Evolutionary conservation across 2,888 invertebrate genomes (phyloP), one percentile per base, ranked within the genome.

Genomic region (Entomobrya multifasciata): DNA sequence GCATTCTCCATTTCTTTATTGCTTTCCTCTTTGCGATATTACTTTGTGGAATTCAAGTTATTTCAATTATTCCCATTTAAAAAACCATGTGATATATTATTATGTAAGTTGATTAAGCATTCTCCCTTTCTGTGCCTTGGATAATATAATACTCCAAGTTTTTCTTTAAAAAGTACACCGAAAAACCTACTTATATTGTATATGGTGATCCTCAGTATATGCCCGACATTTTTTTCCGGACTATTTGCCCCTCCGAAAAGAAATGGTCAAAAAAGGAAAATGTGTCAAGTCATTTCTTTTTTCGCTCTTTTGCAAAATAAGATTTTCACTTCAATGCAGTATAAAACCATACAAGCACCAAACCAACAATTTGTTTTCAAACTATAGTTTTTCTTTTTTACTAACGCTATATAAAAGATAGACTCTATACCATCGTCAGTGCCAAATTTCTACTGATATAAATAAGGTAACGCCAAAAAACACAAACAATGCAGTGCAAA

Each of bases 221-320:
- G 41, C 15, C 22, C 44, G 22, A 67, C 67, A 67, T 67, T 36
- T 62, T 10, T 67, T 67, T 67, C 65, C 67, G 44, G 41, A 20
- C 67, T 36, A 67, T 67, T 67, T 8, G 8, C 36, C 36, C 36
- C 36, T 4, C 8, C 36, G 41, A 10, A 67, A 67, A 67, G 67
- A 67, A 67, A 67, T 67, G 36, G 17, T 20, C 41, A 67, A 67
- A 22, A 67, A 41, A 36, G 36, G 36, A 36, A 36, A 17, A 67
- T 36, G 67, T 67, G 67, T 67, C 67, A 67, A 67, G 67, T 20
- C 36, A 67, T 67, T 67, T 36, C 67, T 41, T 41, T 67, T 6
- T n/a, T 57, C 49, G 11, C 49, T 52, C 52, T 60, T 10, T 60
- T 6, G 36, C 8, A 36, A 36, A 36, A 36, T 36, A 36, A 49